Conservation (phyloP, 2,888 invertebrate genomes). For the Leucozona laternaria region DNA sequence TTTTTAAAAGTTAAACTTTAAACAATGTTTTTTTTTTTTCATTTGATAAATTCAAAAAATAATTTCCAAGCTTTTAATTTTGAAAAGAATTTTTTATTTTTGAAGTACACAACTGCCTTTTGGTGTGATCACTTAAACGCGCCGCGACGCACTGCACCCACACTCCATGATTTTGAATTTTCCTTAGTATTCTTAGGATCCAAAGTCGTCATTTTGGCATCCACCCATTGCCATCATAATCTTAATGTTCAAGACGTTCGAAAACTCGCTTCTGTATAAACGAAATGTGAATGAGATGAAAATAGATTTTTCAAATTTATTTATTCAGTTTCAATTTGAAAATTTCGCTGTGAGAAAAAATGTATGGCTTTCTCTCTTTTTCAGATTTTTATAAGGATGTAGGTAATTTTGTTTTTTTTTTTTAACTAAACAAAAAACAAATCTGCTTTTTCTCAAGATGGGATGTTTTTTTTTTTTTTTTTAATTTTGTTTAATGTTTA, state of each 20-base stretch:
- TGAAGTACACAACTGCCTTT: not conserved
- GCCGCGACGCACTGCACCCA: conserved; percentile 84
- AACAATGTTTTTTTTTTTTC: not conserved
- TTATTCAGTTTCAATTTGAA: conserved; percentile 73
- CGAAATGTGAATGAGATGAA: conserved; percentile 75
- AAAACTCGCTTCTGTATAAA: conserved; percentile 63
- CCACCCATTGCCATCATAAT: conserved; percentile 75
- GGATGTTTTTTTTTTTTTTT: conserved; percentile 19
- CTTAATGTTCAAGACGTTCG: conserved; percentile 63
- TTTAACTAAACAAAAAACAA: conserved; percentile 39
- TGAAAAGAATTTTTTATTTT: not conserved
- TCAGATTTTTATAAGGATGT: conserved; percentile 60
- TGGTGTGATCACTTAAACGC: conserved; percentile 77
- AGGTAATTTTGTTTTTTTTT: conserved; percentile 16
- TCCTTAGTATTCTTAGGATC: conserved; percentile 70
- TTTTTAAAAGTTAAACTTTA: not conserved
- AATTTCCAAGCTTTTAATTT: not conserved
- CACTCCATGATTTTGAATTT: conserved; percentile 81
- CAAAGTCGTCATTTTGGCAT: conserved; percentile 75
- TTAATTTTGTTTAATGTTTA: conserved; percentile 40
- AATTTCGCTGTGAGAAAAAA: conserved; percentile 54
- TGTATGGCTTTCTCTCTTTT: conserved; percentile 59
- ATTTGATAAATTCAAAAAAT: not conserved
- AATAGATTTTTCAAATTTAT: conserved; percentile 76
- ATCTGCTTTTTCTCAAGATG: conserved; percentile 65